Percentiles rank a stretch among this genome's conserved stretches.
Conservation (phyloP, 2,113 vertebrate species). For the Antechinus flavipes region DNA sequence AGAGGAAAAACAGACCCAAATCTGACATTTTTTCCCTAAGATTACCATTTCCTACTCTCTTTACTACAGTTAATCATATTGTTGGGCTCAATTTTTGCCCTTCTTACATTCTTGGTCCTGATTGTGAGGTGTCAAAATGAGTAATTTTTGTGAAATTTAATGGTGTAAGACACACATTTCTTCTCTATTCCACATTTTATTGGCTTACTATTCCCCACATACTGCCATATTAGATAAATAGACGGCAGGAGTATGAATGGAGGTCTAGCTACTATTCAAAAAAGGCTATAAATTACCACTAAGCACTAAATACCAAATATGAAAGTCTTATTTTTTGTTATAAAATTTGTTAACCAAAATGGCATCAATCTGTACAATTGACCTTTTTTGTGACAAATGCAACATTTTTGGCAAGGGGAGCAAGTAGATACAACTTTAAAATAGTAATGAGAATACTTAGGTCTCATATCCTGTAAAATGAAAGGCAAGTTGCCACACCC, state of each 20-base stretch:
- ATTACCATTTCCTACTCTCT: background rate
- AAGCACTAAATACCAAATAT: background rate
- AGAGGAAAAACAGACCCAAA: background rate
- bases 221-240: background rate
- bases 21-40: slow-evolving; percentile 1
- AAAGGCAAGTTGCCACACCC: slow-evolving; percentile 34
- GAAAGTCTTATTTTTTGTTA: background rate
- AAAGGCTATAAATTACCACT: background rate
- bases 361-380: background rate
- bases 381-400: background rate
- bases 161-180: background rate
- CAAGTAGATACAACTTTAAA: background rate
- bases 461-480: background rate
- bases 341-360: slow-evolving; percentile 3
- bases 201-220: background rate
- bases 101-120: background rate
- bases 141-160: background rate
- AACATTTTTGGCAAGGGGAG: background rate
- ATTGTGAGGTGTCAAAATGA: background rate
- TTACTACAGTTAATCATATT: background rate
- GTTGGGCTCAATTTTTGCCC: background rate
- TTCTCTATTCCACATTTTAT: background rate
- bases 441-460: background rate
- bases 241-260: background rate
- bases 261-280: background rate